Evolutionary conservation across 2,888 invertebrate genomes (phyloP), one percentile per base, ranked within the genome.

Genomic region (Amiota mariae): DNA sequence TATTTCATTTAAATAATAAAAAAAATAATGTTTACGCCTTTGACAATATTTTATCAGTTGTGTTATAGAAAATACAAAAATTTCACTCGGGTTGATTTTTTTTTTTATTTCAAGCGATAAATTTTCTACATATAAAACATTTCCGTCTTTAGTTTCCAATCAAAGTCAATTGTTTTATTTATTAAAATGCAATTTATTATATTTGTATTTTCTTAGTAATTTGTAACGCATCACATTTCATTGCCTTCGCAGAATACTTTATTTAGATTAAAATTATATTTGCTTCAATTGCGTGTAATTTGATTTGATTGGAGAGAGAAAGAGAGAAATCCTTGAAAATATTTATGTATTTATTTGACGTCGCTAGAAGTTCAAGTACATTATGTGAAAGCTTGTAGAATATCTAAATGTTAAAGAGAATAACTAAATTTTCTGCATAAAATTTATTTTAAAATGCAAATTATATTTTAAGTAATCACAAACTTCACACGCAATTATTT

Each of bases 21-120:
- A 36, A 4, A 36, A 6, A 36, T 9, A 59, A 24, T 24, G 9
- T 59, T 15, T 20, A 20, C 59, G 59, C 59, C 59, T 18, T 15
- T 20, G 10, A 18, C 63, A 63, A 63, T 13, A 63, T 36, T 36
- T 63, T 63, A 63, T 63, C 63, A 63, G 63, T 63, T 63, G n/a
- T 46, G 24, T 63, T 63, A 63, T 46, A 63, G 11, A 63, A 36
- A 13, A 24, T 36, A 36, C 3, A 36, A 6, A 36, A 36, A 36
- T 36, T 36, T 36, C 36, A 4, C 4, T 36, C 36, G 18, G 18
- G 63, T 63, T n/a, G n/a, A n/a, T n/a, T n/a, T n/a, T n/a, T n/a
- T 63, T 63, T 63, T 24, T 46, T 36, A 63, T 46, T 59, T 46
- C 63, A 63, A 13, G 36, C 63, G 63, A 63, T 63, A 63, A 63